A percentile compares a stretch with the other conserved stretches of the same genome.
phyloP scores from a whole-genome alignment of 2,888 invertebrate genomes.

The Tenthredo livida region DNA sequence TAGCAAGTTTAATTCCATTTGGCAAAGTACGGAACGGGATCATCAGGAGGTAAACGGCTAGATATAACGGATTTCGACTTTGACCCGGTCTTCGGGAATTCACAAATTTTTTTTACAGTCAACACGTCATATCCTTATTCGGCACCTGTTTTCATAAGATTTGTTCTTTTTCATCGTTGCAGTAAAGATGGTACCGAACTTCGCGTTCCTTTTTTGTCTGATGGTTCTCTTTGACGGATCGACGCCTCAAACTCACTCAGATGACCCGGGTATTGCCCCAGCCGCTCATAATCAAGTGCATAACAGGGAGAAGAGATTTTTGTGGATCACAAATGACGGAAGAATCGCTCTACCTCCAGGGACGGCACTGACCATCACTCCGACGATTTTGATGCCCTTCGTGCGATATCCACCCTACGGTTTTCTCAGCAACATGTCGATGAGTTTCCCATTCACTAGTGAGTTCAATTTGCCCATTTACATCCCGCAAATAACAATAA shows the following conservation, averaged over 20 bases:
- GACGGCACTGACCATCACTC: slow-evolving; percentile 88
- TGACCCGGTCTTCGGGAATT: slow-evolving; percentile 28
- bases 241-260: slow-evolving; percentile 39
- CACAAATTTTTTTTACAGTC: not conserved
- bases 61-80: slow-evolving; percentile 42
- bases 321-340: slow-evolving; percentile 93
- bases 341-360: slow-evolving; percentile 91
- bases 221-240: slow-evolving; percentile 52
- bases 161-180: not conserved
- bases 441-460: slow-evolving; percentile 93
- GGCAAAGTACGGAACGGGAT: slow-evolving; percentile 13
- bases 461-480: slow-evolving; percentile 76
- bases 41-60: slow-evolving; percentile 2
- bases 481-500: not conserved
- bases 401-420: slow-evolving; percentile 92
- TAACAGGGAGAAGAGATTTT: slow-evolving; percentile 89
- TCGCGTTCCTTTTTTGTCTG: slow-evolving; percentile 59
- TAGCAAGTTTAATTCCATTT: slow-evolving; percentile 23
- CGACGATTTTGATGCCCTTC: slow-evolving; percentile 90
- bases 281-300: slow-evolving; percentile 76
- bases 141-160: not conserved
- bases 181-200: slow-evolving; percentile 49
- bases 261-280: slow-evolving; percentile 40
- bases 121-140: not conserved
- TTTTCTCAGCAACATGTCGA: slow-evolving; percentile 90